phyloP scores from a whole-genome alignment of 2,888 invertebrate species.

The Tridacna crocea region DNA sequence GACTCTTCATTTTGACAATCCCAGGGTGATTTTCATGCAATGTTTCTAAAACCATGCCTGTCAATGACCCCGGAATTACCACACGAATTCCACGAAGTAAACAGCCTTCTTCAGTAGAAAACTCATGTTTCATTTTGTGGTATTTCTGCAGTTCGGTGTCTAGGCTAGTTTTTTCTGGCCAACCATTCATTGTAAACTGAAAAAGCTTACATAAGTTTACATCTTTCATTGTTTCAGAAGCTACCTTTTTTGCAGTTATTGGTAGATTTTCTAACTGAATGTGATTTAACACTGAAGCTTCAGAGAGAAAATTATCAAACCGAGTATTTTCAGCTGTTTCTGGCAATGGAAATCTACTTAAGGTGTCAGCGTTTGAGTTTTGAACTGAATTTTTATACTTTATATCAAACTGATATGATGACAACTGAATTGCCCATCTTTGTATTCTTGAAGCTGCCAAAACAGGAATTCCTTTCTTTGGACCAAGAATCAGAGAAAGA shows the following conservation, averaged over 20 bases:
- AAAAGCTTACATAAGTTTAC: not conserved
- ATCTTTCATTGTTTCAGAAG: not conserved
- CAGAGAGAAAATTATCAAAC: not conserved
- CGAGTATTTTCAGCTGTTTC: not conserved
- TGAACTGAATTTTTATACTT: conserved; percentile 70
- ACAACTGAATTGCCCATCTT: not conserved
- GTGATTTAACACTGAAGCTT: not conserved
- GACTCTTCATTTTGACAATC: conserved; percentile 71
- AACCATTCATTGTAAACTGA: conserved; percentile 30
- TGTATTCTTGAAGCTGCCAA: not conserved
- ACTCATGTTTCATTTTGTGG: conserved; percentile 31
- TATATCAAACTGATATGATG: conserved; percentile 76
- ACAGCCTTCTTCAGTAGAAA: conserved; percentile 62
- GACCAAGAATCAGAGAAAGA: not conserved
- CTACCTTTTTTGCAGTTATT: not conserved
- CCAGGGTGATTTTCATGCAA: conserved; percentile 75
- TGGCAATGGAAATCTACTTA: conserved; percentile 57
- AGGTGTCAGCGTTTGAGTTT: conserved; percentile 80
- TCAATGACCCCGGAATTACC: conserved; percentile 68
- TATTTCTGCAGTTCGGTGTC: conserved; percentile 21
- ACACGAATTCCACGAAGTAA: conserved; percentile 70
- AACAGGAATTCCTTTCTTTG: not conserved
- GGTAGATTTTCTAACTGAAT: not conserved
- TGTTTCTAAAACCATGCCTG: conserved; percentile 58
- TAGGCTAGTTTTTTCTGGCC: conserved; percentile 18